Evolutionary conservation across 2,888 invertebrate genomes (phyloP).

Genomic region (Drosophila limbata): DNA sequence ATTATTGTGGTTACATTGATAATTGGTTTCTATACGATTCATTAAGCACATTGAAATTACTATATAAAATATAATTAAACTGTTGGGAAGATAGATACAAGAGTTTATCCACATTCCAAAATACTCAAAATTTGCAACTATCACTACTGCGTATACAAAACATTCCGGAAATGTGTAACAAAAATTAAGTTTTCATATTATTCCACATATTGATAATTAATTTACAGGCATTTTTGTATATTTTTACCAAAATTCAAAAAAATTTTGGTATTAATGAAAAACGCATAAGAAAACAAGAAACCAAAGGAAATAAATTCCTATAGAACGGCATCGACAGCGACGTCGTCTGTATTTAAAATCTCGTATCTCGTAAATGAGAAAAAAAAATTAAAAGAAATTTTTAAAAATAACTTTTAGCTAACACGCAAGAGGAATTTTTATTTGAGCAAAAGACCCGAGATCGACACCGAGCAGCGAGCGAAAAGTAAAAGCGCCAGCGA

Average conservation of each 20-base stretch:
- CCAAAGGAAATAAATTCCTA: conserved; percentile 43
- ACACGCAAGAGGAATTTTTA: conserved; percentile 84
- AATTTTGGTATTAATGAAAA: conserved; percentile 38
- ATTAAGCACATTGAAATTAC: background rate
- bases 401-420: conserved; percentile 85
- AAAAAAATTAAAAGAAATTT: conserved; percentile 75
- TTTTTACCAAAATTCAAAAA: conserved; percentile 12
- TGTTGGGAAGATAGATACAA: background rate
- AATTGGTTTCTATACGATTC: background rate
- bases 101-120: background rate
- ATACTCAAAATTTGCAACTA: background rate
- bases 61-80: background rate
- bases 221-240: conserved; percentile 2
- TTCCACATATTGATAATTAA: background rate
- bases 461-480: conserved; percentile 51
- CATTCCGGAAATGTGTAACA: background rate
- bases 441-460: conserved; percentile 70
- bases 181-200: background rate
- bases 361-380: conserved; percentile 67
- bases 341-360: conserved; percentile 67
- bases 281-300: conserved; percentile 15
- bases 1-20: background rate
- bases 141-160: conserved; percentile 41
- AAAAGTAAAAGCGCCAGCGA: conserved; percentile 69
- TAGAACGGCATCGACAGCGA: conserved; percentile 43